Percentiles rank a stretch among this genome's conserved stretches.
These are phyloP conservation scores for Pardalotus punctatus DNA, from an alignment of 2,113 vertebrate genomes.

Conservation along the genomic window DNA sequence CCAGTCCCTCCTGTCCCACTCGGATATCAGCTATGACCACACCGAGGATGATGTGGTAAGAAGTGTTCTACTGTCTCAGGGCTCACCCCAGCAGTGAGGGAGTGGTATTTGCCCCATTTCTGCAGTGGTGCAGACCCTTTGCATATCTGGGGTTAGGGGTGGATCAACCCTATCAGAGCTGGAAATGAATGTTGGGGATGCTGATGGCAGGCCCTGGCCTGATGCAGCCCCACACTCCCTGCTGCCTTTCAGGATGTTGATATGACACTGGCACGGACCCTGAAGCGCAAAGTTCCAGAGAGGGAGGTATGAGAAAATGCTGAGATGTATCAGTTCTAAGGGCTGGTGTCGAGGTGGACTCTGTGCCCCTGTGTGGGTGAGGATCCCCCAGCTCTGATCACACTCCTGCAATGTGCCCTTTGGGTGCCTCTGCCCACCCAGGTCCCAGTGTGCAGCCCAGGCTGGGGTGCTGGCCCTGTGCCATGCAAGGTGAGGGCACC, in stretches of 20 bases:
- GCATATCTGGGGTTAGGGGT: not conserved
- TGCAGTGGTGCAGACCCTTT: not conserved
- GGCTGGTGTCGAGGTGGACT: not conserved
- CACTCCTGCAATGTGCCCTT: not conserved
- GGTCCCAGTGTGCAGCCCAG: not conserved
- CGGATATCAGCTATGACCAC: conserved; percentile 86
- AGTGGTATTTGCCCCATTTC: not conserved
- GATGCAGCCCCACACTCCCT: not conserved
- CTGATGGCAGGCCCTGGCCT: not conserved
- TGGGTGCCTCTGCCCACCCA: not conserved
- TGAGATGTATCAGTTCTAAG: not conserved
- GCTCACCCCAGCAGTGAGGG: not conserved
- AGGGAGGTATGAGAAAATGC: conserved; percentile 4
- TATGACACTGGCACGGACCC: not conserved
- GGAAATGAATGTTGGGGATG: not conserved
- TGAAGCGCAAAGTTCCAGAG: conserved; percentile 43
- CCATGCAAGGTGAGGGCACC: not conserved
- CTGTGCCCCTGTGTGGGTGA: not conserved
- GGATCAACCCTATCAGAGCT: not conserved
- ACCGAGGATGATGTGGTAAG: conserved; percentile 83
- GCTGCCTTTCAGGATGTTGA: conserved; percentile 51
- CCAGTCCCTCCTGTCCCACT: conserved; percentile 82
- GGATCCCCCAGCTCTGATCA: not conserved
- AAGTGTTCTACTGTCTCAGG: rapidly evolving
- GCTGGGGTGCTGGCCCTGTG: not conserved